Base-by-base conservation (phyloP, 2,888 invertebrate species). In the Caenorhabditis virilis region DNA sequence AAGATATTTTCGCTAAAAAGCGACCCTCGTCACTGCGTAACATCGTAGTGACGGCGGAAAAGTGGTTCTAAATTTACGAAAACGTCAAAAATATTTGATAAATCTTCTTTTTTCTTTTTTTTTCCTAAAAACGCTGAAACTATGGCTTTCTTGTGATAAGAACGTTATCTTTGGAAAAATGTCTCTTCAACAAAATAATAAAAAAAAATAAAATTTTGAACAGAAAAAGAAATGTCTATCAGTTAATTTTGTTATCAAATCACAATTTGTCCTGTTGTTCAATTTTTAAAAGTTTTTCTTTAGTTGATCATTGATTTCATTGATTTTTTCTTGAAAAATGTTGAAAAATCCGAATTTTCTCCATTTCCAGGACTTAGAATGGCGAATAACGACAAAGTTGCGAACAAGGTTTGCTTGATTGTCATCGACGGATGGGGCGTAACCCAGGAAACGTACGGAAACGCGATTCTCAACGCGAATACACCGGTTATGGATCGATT, bases 401-500 rank as follows among this genome's bases (percentile, higher is more conserved):
- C 63, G 11, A 69, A 72, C 38, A 67, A 68, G 55, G 85, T 85
- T 22, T 85, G 85, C 60, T 74, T 85, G 49, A 79, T 85, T 51
- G 85, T 85, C 20, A 85, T 85, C 66, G 85, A 85, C 66, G 85
- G 85, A 6, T 85, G 85, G 85, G 85, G 85, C n/a, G 66, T 85
- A 27, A 76, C 79, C 5, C 80, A 82, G 13, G 80, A 83, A 42
- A 71, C 68, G 26, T 77, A 84, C 57, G 84, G 84, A 42, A 86
- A 86, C 70, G 85, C 85, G 3, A 85, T 86, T 56, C 59, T 67
- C 22, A 76, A 83, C 56, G 85, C 85, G 2, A 77, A 82, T 25
- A 85, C 85, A 4, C 85, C 85, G 2, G 83, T 84, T 2, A 86
- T 85, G 85, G 83, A 83, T 59, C 70, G 71, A 26, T 64, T 86